Conservation (phyloP, 1,140 invertebrate species). For the Calliphora vicina region DNA sequence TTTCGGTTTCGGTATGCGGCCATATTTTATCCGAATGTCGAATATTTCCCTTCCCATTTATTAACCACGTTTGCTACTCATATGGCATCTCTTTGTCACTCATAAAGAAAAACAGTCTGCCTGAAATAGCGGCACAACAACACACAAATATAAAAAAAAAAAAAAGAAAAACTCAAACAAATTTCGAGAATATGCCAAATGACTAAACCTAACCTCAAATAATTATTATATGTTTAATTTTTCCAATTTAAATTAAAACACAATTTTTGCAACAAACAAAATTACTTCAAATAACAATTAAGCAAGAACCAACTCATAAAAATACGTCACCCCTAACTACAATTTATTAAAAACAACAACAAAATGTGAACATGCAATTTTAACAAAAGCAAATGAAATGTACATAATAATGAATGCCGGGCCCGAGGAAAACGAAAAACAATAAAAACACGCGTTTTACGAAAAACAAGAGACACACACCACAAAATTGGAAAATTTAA, state of each 20-base stretch:
- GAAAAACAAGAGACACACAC: not conserved
- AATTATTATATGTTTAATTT: too few species aligned
- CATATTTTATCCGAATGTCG: too few species aligned
- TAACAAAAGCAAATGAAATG: not conserved
- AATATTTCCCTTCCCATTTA: too few species aligned
- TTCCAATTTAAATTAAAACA: too few species aligned
- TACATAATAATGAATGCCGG: not conserved
- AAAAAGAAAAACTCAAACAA: slow-evolving; percentile 24
- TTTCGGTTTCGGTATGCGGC: too few species aligned
- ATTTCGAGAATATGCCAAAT: slow-evolving; percentile 34
- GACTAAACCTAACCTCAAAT: slow-evolving; percentile 26
- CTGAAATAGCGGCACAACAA: slow-evolving; percentile 31
- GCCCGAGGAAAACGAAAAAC: not conserved
- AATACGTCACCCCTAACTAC: not conserved
- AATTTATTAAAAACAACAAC: not conserved
- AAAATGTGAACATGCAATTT: not conserved
- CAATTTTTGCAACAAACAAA: too few species aligned
- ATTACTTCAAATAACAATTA: too few species aligned
- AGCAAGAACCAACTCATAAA: not conserved
- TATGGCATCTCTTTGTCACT: not conserved
- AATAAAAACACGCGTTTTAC: not conserved
- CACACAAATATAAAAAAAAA: not conserved
- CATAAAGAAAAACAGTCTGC: not conserved
- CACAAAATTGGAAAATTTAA: not conserved
- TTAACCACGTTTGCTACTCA: not conserved